phyloP scores from a whole-genome alignment of 1,140 invertebrate species.

The Drusus annulatus region DNA sequence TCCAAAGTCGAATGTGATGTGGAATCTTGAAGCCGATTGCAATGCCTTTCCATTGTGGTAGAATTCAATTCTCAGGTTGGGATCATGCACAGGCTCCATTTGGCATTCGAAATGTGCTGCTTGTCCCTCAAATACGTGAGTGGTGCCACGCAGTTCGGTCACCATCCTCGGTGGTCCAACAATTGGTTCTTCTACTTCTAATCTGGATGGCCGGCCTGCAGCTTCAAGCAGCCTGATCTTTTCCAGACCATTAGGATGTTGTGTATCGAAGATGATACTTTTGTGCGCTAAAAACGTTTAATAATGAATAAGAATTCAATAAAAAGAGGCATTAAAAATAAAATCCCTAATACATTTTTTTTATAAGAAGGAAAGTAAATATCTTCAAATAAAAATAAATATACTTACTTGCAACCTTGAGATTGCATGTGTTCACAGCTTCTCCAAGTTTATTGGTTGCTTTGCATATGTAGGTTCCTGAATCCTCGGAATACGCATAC shows the following conservation, averaged over 20 bases:
- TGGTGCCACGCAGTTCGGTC: constrained; percentile 87
- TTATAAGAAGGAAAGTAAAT: no score
- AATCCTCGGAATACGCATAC: constrained; percentile 94
- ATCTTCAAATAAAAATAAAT: background rate
- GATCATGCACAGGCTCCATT: constrained; percentile 92
- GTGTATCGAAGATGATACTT: constrained; percentile 90
- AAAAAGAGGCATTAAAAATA: background rate
- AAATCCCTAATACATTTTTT: no score
- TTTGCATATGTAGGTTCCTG: constrained; percentile 94
- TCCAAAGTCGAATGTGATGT: constrained; percentile 96
- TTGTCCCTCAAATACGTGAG: constrained; percentile 87
- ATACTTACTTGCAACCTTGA: constrained; percentile 82
- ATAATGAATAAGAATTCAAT: constrained; percentile 47
- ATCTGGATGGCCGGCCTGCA: constrained; percentile 82
- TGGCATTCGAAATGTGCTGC: constrained; percentile 93
- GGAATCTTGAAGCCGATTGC: constrained; percentile 89
- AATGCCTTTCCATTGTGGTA: constrained; percentile 92
- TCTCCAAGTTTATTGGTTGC: constrained; percentile 93
- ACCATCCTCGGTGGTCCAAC: constrained; percentile 86
- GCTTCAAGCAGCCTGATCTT: constrained; percentile 93
- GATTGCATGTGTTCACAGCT: constrained; percentile 92
- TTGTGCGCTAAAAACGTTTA: constrained; percentile 76
- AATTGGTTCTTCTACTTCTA: constrained; percentile 86
- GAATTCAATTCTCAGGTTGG: constrained; percentile 91
- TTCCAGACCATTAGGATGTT: constrained; percentile 93